These are phyloP conservation scores for Ormyrus pomaceus DNA, from an alignment of 2,888 invertebrate species.

Conservation along the genomic window DNA sequence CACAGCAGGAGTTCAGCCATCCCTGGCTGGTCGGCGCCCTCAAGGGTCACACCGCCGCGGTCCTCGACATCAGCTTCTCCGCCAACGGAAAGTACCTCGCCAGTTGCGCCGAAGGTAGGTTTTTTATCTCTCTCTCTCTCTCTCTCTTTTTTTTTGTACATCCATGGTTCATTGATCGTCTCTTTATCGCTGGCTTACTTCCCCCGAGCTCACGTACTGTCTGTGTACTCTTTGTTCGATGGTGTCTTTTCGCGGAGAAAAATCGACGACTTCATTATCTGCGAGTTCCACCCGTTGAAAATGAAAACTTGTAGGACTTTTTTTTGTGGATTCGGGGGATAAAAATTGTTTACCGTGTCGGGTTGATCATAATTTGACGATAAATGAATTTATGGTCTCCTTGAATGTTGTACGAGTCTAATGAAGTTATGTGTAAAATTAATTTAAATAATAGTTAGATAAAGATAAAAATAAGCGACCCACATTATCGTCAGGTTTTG, in stretches of 20 bases:
- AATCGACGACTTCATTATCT: too few species aligned
- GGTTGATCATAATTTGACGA: too few species aligned
- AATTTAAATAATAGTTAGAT: too few species aligned
- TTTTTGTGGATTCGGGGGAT: too few species aligned
- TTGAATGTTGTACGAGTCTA: too few species aligned
- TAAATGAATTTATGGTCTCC: too few species aligned
- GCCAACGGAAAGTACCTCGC: constrained; percentile 91
- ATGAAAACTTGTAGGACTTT: too few species aligned
- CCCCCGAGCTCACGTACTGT: neutral
- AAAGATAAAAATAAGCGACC: too few species aligned
- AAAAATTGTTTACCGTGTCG: too few species aligned
- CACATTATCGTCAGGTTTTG: too few species aligned
- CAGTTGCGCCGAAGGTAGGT: constrained; percentile 89
- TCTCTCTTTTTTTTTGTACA: neutral
- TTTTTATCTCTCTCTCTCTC: constrained; percentile 1
- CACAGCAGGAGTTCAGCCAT: constrained; percentile 71
- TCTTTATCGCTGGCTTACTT: neutral
- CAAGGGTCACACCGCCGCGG: constrained; percentile 88
- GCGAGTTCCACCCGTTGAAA: too few species aligned
- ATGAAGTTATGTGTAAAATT: too few species aligned
- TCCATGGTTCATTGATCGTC: neutral
- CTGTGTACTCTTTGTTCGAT: constrained; percentile 1
- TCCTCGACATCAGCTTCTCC: constrained; percentile 88
- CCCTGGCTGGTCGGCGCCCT: constrained; percentile 87
- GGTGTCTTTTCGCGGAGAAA: neutral